Base-by-base conservation (phyloP, 2,113 vertebrate genomes). In the Zosterops japonicus region DNA sequence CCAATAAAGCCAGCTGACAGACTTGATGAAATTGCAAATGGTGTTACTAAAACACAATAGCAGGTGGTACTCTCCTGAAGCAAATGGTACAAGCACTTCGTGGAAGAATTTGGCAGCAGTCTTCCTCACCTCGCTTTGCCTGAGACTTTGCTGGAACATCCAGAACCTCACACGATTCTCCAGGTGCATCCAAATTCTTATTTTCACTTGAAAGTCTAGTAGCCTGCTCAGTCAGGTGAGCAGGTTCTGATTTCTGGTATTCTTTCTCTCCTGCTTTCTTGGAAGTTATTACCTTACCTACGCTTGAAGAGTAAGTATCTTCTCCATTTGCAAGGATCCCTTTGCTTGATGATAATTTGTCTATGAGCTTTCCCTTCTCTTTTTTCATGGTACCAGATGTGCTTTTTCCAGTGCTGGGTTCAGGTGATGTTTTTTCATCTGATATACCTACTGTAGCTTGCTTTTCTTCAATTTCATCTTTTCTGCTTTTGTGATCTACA, bases 41-140 rank as follows among this genome's bases (percentile, higher is more conserved):
- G 16, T 71, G 81, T 82, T 95, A 95, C 31, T 35, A 60, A 94
- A 67, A 79, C 42, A 85, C 46, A 76, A 41, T 76, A 85, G 97
- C 78, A 96, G 96, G 94, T 56, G 25, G 47, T 78, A 28, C 80
- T 95, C 95, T 97, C 84, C 95, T 96, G 95, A 84, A 89, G 96
- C 79, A 94, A 70, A 93, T 31, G 71, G 61, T 71, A 71, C 82
- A 78, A 87, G 53, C 71, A 92, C 85, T 72, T 96, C 39, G 16
- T 90, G 94, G 96, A 93, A 94, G 96, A 92, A 93, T 92, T 89
- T 82, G 49, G 83, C 77, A 88, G 70, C 35, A 36, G 85, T 96
- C 93, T 61, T 96, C 96, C 98, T 99, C 98, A 99, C 98, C 98
- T 99, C 97, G 96, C 97, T 96, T 98, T 90, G 96, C 74, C 39